These are phyloP conservation scores for Solenopsis fugax DNA, from an alignment of 1,140 invertebrate species.

Conservation along the genomic window DNA sequence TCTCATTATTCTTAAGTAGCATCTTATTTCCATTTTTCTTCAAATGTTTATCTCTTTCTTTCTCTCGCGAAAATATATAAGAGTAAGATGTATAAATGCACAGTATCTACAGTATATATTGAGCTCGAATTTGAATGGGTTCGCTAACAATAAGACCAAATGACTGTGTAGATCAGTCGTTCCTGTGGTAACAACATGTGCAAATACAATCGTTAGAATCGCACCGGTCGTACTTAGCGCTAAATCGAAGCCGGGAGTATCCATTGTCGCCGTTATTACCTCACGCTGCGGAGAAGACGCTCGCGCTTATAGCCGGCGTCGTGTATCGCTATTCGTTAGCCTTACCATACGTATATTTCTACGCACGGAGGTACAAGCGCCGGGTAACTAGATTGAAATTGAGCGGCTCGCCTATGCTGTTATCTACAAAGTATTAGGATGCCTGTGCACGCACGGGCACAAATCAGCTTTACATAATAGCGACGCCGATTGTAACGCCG, in stretches of 20 bases:
- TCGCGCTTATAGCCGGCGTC: not conserved
- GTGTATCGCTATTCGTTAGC: slow-evolving; percentile 19
- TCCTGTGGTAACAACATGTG: not conserved
- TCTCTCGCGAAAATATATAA: too few species aligned
- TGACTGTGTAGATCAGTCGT: not conserved
- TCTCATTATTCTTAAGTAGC: not conserved
- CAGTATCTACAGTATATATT: not conserved
- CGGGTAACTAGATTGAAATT: slow-evolving; percentile 49
- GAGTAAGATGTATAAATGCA: not conserved
- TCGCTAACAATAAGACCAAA: not conserved
- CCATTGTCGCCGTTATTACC: slow-evolving; percentile 31
- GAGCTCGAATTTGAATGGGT: not conserved
- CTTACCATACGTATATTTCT: not conserved
- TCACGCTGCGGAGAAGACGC: not conserved
- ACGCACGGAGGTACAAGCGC: not conserved
- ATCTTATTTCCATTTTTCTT: not conserved
- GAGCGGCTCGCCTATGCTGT: not conserved
- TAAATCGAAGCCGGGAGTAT: not conserved
- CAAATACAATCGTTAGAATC: not conserved
- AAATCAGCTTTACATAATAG: slow-evolving; percentile 42
- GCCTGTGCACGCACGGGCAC: slow-evolving; percentile 8
- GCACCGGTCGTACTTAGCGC: not conserved
- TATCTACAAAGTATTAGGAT: slow-evolving; percentile 35
- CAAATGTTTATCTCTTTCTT: not conserved
- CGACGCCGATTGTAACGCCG: slow-evolving; percentile 30